These are phyloP conservation scores for Chironomus tepperi DNA, from an alignment of 1,140 invertebrate genomes.

Conservation along the genomic window DNA sequence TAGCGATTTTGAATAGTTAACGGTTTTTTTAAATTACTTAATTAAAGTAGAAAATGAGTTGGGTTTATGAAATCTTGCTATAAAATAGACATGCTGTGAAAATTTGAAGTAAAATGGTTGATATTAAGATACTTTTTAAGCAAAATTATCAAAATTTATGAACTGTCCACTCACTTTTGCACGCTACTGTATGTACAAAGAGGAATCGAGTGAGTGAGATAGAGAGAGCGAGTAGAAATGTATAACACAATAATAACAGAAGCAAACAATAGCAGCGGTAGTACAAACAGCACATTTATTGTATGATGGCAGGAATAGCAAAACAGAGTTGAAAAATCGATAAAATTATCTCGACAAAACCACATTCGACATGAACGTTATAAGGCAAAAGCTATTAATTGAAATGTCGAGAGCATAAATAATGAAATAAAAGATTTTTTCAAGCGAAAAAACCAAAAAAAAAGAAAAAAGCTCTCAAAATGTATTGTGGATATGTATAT, in stretches of 20 bases:
- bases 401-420: conserved; percentile 12
- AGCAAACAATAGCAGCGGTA: background rate
- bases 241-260: conserved; percentile 1
- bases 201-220: no score
- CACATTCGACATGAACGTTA: conserved; percentile 12
- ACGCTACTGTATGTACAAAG: no score
- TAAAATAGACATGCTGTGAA: no score
- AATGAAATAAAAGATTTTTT: conserved; percentile 10
- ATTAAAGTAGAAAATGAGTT: no score
- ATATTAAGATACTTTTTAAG: no score
- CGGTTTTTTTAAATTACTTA: no score
- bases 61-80: no score
- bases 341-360: conserved; percentile 14
- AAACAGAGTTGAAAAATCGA: conserved; percentile 8
- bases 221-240: background rate
- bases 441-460: background rate
- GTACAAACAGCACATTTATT: background rate
- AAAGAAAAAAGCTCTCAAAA: conserved; percentile 3
- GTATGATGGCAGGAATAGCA: conserved; percentile 11
- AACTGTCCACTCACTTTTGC: no score
- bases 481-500: background rate
- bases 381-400: conserved; percentile 14
- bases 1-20: no score
- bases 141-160: no score
- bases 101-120: no score